Conservation (phyloP, 1,140 invertebrate species). For the Matsumurasca onukii region DNA sequence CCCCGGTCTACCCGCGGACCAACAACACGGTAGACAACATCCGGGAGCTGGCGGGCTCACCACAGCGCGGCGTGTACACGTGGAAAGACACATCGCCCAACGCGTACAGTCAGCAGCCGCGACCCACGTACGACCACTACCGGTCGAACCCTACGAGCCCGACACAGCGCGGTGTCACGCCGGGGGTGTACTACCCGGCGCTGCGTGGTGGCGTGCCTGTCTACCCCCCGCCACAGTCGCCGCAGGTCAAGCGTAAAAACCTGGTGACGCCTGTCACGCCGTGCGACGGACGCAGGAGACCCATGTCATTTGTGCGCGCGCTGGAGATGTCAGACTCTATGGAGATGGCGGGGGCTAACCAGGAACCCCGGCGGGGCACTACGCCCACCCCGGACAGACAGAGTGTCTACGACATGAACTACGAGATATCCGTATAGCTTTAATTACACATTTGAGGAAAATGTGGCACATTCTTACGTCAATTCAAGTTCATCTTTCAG, state of each 20-base stretch:
- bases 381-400: slow-evolving; percentile 77
- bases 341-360: slow-evolving; percentile 59
- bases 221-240: slow-evolving; percentile 63
- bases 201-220: slow-evolving; percentile 65
- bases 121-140: slow-evolving; percentile 54
- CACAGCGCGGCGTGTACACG: slow-evolving; percentile 78
- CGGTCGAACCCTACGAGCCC: slow-evolving; percentile 76
- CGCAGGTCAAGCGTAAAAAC: slow-evolving; percentile 63
- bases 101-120: slow-evolving; percentile 45
- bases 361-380: slow-evolving; percentile 50
- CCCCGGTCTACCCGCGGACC: slow-evolving; percentile 50
- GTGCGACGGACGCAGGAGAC: slow-evolving; percentile 59
- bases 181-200: slow-evolving; percentile 47
- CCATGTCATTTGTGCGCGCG: slow-evolving; percentile 90
- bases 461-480: not conserved
- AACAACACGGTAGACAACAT: slow-evolving; percentile 61
- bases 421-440: slow-evolving; percentile 88
- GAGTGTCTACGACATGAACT: slow-evolving; percentile 93
- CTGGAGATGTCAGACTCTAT: slow-evolving; percentile 87
- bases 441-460: slow-evolving; percentile 3
- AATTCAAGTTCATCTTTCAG: too few relatives aligned
- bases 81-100: slow-evolving; percentile 75
- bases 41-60: slow-evolving; percentile 78
- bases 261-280: slow-evolving; percentile 52
- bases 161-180: slow-evolving; percentile 65